A percentile compares a stretch with the other conserved stretches of the same genome.
Evolutionary conservation across 2,888 invertebrate species (phyloP).

Genomic region (Lithosia quadra): DNA sequence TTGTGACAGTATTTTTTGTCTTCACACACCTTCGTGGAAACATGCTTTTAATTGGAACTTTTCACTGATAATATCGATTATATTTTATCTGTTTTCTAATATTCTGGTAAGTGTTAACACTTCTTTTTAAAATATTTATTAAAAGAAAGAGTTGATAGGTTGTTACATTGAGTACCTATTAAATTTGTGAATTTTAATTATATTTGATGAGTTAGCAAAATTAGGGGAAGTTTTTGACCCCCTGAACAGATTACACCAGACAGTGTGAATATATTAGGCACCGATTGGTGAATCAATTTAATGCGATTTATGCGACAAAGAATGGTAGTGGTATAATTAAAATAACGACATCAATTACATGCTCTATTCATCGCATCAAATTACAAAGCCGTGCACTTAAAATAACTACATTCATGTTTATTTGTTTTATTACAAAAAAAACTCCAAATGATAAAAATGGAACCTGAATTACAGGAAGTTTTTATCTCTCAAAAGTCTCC

Average conservation of each 20-base stretch:
- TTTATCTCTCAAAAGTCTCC: too few relatives aligned
- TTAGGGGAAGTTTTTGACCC: not conserved
- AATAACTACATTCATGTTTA: not conserved
- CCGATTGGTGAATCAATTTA: not conserved
- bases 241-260: not conserved
- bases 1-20: slow-evolving; percentile 61
- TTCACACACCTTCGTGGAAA: slow-evolving; percentile 43
- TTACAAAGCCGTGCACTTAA: not conserved
- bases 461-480: not conserved
- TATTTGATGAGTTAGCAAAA: not conserved
- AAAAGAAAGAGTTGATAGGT: not conserved
- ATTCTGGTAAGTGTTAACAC: slow-evolving; percentile 55
- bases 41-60: slow-evolving; percentile 66
- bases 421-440: not conserved
- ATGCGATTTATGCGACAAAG: not conserved
- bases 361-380: slow-evolving; percentile 36
- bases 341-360: slow-evolving; percentile 49
- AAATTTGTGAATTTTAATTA: not conserved
- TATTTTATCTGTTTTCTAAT: slow-evolving; percentile 30
- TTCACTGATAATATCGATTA: slow-evolving; percentile 52
- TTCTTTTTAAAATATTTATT: not conserved
- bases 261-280: not conserved
- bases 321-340: slow-evolving; percentile 26
- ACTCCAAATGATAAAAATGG: not conserved
- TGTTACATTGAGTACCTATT: not conserved